phyloP scores from a whole-genome alignment of 2,113 vertebrate genomes.

The Ceuthmochares aereus region DNA sequence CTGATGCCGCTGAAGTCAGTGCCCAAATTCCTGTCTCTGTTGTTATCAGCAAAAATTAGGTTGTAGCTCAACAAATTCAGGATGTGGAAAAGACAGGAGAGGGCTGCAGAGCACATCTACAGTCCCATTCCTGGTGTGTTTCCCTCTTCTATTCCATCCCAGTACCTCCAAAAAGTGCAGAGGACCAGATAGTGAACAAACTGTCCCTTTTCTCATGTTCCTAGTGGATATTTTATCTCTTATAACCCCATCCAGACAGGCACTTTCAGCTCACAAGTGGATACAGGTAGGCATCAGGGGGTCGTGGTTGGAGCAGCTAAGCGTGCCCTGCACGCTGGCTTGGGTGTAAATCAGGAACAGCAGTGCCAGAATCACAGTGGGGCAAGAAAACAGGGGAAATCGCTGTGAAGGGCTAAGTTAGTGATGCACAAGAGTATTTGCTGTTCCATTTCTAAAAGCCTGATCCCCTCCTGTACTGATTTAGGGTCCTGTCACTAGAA shows the following conservation, averaged over 20 bases:
- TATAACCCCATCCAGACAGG: neutral
- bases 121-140: accelerated
- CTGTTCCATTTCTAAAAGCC: neutral
- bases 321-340: accelerated
- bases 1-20: neutral
- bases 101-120: neutral
- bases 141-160: neutral
- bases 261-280: neutral
- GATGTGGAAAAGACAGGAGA: accelerated
- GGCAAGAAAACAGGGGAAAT: neutral
- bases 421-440: accelerated
- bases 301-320: neutral
- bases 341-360: neutral
- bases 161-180: neutral
- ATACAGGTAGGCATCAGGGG: accelerated
- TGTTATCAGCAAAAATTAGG: neutral
- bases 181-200: neutral
- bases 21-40: neutral
- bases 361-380: neutral
- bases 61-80: neutral
- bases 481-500: neutral
- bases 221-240: neutral
- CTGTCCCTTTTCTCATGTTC: accelerated
- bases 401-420: neutral
- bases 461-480: neutral